phyloP scores from a whole-genome alignment of 2,888 invertebrate genomes.

The Luperina nickerlii region DNA sequence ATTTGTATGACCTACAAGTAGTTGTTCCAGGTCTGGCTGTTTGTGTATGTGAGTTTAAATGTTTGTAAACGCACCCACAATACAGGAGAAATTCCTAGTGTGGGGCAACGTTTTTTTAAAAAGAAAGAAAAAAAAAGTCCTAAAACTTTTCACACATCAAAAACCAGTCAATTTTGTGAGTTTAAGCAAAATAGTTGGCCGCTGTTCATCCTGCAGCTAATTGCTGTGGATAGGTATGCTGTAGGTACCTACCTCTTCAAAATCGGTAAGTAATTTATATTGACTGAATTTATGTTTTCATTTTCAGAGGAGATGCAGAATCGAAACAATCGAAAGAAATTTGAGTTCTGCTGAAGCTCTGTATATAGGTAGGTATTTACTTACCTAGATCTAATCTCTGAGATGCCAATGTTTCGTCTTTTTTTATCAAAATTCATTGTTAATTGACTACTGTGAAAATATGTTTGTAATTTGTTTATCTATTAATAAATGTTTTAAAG shows the following conservation, averaged over 20 bases:
- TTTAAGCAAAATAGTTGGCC: no score
- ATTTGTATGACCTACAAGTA: no score
- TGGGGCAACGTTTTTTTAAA: no score
- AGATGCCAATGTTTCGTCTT: slow-evolving; percentile 44
- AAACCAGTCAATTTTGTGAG: not conserved
- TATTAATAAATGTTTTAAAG: slow-evolving; percentile 37
- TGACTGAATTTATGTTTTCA: not conserved
- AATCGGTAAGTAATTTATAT: not conserved
- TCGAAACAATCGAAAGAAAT: slow-evolving; percentile 55
- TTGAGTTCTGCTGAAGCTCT: not conserved
- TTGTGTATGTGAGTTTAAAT: no score
- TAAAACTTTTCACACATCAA: not conserved
- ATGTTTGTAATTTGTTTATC: slow-evolving; percentile 22
- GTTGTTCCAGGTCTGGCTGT: no score
- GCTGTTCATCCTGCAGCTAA: not conserved
- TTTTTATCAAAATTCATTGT: slow-evolving; percentile 38
- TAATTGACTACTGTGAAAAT: slow-evolving; percentile 17
- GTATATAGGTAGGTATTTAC: not conserved
- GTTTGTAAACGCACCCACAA: no score
- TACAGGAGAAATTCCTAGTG: no score
- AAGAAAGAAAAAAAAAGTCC: no score
- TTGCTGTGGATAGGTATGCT: not conserved
- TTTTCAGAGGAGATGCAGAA: slow-evolving; percentile 76
- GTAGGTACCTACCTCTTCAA: not conserved
- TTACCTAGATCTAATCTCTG: slow-evolving; percentile 16